These are phyloP conservation scores for Oreonectes daqikongensis DNA, from an alignment of 2,797 vertebrate species.

Conservation along the genomic window DNA sequence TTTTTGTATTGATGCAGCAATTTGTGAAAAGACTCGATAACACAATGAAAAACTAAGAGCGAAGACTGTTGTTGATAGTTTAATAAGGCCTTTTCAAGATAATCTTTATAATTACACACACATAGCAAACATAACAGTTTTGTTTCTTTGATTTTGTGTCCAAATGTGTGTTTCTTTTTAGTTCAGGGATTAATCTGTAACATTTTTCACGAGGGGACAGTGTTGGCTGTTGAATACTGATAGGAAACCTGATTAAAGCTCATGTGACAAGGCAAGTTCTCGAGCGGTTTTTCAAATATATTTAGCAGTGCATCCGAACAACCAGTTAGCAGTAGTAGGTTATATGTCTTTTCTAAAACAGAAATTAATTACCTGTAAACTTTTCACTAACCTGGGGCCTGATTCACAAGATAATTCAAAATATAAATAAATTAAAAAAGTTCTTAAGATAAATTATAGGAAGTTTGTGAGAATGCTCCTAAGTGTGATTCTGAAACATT, in stretches of 20 bases:
- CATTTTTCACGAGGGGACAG: slow-evolving; percentile 21
- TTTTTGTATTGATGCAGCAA: slow-evolving; percentile 34
- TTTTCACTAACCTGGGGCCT: slow-evolving; percentile 5
- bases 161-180: slow-evolving; percentile 1
- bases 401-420: too few relatives aligned
- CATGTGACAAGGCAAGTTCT: slow-evolving; percentile 3
- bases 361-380: slow-evolving; percentile 37
- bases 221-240: slow-evolving; percentile 8
- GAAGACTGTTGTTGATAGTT: slow-evolving; percentile 6
- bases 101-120: slow-evolving; percentile 19
- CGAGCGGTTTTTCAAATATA: background rate
- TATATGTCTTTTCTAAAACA: slow-evolving; percentile 22
- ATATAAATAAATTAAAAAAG: too few relatives aligned
- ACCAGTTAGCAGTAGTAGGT: slow-evolving; percentile 9
- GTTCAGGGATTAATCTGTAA: slow-evolving; percentile 15
- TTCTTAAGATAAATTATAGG: too few relatives aligned
- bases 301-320: slow-evolving; percentile 1
- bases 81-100: slow-evolving; percentile 3
- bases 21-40: slow-evolving; percentile 24
- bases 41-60: background rate
- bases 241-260: slow-evolving; percentile 8
- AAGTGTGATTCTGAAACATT: too few relatives aligned
- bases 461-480: too few relatives aligned
- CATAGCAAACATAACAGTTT: background rate
- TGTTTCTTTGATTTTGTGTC: slow-evolving; percentile 6